phyloP scores from a whole-genome alignment of 2,888 invertebrate genomes.

The Axea sp. region DNA sequence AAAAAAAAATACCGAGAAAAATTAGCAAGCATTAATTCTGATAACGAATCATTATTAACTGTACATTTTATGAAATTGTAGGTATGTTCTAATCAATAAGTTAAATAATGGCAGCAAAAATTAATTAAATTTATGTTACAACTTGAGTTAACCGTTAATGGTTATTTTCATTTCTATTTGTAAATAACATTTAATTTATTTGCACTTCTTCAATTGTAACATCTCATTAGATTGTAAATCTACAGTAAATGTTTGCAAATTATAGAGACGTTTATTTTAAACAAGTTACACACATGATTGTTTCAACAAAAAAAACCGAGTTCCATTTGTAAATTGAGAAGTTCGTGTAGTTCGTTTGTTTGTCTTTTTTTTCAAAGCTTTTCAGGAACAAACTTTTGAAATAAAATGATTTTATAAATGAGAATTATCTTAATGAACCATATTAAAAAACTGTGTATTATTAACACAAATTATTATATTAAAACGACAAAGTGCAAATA shows the following conservation, averaged over 20 bases:
- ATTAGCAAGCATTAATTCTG: no score
- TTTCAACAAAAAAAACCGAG: constrained; percentile 3
- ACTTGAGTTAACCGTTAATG: constrained; percentile 13
- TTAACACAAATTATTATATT: no score
- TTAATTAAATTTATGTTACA: background rate
- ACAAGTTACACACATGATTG: constrained; percentile 13
- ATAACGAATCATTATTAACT: constrained; percentile 3
- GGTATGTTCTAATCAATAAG: background rate
- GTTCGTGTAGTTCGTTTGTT: background rate
- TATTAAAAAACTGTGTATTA: no score
- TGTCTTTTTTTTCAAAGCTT: background rate
- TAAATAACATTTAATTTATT: constrained; percentile 17
- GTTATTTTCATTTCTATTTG: constrained; percentile 42
- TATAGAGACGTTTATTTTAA: no score
- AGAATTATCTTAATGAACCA: background rate
- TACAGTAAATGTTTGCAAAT: constrained; percentile 32
- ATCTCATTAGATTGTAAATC: constrained; percentile 28
- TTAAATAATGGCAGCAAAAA: constrained; percentile 3
- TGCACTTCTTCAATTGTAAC: constrained; percentile 12
- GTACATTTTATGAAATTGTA: constrained; percentile 2
- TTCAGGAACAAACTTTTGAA: background rate
- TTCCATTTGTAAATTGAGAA: constrained; percentile 8
- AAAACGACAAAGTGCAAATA: no score
- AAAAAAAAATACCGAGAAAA: no score
- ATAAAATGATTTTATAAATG: background rate